phyloP scores from a whole-genome alignment of 2,888 invertebrate genomes.

The Pristionchus fissidentatus region DNA sequence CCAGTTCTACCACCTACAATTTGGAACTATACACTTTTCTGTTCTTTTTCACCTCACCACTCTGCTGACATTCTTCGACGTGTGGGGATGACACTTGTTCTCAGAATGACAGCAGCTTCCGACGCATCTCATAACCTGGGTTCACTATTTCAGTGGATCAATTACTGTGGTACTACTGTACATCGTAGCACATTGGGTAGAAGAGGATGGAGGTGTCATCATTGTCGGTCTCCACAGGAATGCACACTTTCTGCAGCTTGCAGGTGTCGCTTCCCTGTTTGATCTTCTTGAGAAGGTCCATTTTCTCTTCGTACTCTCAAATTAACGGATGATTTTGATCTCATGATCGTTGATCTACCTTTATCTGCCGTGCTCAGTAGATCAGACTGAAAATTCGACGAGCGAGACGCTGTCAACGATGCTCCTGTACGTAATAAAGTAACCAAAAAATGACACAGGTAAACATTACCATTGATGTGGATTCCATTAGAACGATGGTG shows the following conservation, averaged over 20 bases:
- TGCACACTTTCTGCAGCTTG: constrained; percentile 44
- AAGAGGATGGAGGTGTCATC: constrained; percentile 1
- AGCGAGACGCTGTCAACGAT: background rate
- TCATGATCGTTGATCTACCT: background rate
- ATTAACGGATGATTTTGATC: background rate
- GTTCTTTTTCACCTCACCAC: constrained; percentile 49
- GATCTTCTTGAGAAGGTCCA: constrained; percentile 41
- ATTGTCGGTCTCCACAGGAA: constrained; percentile 19
- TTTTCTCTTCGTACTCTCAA: constrained; percentile 22
- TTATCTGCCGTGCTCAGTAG: background rate
- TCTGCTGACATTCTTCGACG: constrained; percentile 55
- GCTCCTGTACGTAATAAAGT: background rate
- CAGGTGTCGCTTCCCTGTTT: constrained; percentile 46
- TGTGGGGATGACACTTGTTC: constrained; percentile 59
- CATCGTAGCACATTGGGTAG: constrained; percentile 47
- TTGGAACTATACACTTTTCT: background rate
- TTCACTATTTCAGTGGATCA: background rate
- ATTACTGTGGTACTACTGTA: background rate
- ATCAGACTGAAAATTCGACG: background rate
- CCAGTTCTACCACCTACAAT: constrained; percentile 55
- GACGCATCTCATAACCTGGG: constrained; percentile 62
- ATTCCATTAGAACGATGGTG: background rate
- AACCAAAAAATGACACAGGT: background rate
- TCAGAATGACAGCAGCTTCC: constrained; percentile 61
- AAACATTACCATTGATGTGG: background rate